Evolutionary conservation across 2,113 vertebrate species (phyloP), one percentile per base, ranked within the genome.

Genomic region (Solea solea): DNA sequence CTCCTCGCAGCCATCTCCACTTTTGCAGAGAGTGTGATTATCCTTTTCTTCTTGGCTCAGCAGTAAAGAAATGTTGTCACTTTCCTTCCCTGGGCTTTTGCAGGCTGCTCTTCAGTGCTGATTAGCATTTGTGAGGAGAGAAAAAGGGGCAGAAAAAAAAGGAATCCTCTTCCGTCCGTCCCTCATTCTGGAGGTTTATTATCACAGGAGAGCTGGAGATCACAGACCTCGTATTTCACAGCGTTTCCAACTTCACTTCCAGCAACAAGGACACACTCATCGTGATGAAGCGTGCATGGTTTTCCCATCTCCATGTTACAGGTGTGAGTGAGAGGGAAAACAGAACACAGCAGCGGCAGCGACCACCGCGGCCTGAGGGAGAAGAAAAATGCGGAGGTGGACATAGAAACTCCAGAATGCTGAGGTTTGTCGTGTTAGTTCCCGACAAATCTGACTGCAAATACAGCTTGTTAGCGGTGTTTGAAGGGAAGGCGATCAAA

Each of bases 1-100:
- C 83, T 82, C 60, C 51, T 69, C 67, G 0, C 80, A 59, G 64
- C 54, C 69, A 81, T 83, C 86, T 76, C 74, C 71, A 63, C 76
- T 34, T 44, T 59, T 58, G 67, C 69, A 56, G 64, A 56, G 64
- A 70, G 55, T 21, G 39, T 83, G 69, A 84, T 83, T 78, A 76
- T 79, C 74, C 70, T 66, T 64, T 73, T 76, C 55, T 69, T 68
- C 64, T 39, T 58, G 45, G 64, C 79, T 63, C 74, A 64, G 76
- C 73, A 21, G 66, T 56, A 50, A 14, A 72, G 69, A 76, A 80
- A 77, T 44, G 63, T 54, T 42, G 74, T 49, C 58, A 3, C 39
- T n/a, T 50, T 66, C 25, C 34, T 21, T 21, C 48, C 1, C 10
- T 13, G 16, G 8, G 2, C n/a, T 21, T 52, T 67, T 21, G 27